Base-by-base conservation (phyloP, 2,888 invertebrate species). In the Euplexia lucipara region DNA sequence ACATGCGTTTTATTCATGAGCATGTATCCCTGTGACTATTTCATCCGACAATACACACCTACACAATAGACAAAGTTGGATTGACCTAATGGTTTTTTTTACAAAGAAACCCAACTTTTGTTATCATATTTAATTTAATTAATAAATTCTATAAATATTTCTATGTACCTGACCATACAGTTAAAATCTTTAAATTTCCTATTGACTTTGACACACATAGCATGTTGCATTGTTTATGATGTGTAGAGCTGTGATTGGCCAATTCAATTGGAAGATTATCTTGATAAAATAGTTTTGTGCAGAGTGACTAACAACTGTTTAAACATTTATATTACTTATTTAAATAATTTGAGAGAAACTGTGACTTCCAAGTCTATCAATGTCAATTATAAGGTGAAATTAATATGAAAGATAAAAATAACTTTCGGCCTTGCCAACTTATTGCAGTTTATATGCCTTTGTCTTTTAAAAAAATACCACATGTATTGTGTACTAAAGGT, bases 181-280 rank as follows among this genome's bases (percentile, higher is more conserved):
- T n/a, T n/a, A n/a, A n/a, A n/a, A n/a, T n/a, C n/a, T n/a, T n/a
- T n/a, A n/a, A n/a, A n/a, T n/a, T n/a, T n/a, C n/a, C n/a, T n/a
- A n/a, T n/a, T n/a, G n/a, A n/a, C n/a, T n/a, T n/a, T n/a, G n/a
- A 5, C 26, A 26, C 2, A 26, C 26, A 26, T 3, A 22, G 47
- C 65, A 65, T 59, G 71, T 48, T 52, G 58, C 53, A 66, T 42
- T 60, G 48, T 41, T 35, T 65, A 30, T 32, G 30, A 51, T 68
- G 69, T 75, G 75, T 75, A 34, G 54, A 14, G 47, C 60, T 74
- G 16, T 69, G 75, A 75, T 75, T 71, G 71, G 70, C 30, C 18
- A 1, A 39, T 39, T 6, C 10, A 42, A 32, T 67, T 32, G 12
- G n/a, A 4, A 49, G 12, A 41, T 9, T 39, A 65, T 44, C 18